Evolutionary conservation across 1,140 invertebrate species (phyloP).

Genomic region (Aphelinus atriplicis): DNA sequence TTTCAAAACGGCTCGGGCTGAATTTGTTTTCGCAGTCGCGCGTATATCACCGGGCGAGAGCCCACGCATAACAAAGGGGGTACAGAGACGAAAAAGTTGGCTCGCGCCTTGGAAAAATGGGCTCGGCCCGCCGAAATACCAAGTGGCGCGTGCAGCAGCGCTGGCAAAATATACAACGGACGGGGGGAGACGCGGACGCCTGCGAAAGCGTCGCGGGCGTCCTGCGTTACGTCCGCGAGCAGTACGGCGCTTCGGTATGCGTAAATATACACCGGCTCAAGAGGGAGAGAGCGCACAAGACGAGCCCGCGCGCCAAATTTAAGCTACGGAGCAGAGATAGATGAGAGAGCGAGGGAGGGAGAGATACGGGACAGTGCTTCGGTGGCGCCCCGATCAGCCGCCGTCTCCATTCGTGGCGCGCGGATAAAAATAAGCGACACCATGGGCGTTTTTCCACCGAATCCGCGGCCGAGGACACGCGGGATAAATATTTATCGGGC

Average conservation of each 20-base stretch:
- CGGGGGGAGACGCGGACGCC: slow-evolving; percentile 28
- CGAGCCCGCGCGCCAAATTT: slow-evolving; percentile 42
- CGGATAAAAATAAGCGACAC: slow-evolving; percentile 24
- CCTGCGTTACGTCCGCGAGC: slow-evolving; percentile 59
- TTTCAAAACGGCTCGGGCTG: too few species aligned
- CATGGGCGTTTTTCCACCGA: slow-evolving; percentile 16
- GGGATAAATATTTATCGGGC: slow-evolving; percentile 33
- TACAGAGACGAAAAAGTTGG: not conserved
- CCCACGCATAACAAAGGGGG: slow-evolving; percentile 9
- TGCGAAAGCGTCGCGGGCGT: slow-evolving; percentile 61
- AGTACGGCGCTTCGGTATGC: slow-evolving; percentile 49
- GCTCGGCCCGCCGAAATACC: slow-evolving; percentile 4
- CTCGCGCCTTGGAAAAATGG: not conserved
- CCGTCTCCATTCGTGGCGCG: not conserved
- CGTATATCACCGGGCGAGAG: not conserved
- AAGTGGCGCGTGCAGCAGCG: slow-evolving; percentile 29
- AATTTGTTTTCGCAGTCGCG: too few species aligned
- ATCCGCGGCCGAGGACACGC: slow-evolving; percentile 19
- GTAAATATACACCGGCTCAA: slow-evolving; percentile 62
- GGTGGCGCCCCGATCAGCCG: too few species aligned
- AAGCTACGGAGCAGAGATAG: too few species aligned
- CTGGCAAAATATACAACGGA: slow-evolving; percentile 63
- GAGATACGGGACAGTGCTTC: too few species aligned
- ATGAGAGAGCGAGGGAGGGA: too few species aligned
- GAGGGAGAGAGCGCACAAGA: slow-evolving; percentile 42